Base-by-base conservation (phyloP, 2,797 vertebrate species). In the Enoplosus armatus region DNA sequence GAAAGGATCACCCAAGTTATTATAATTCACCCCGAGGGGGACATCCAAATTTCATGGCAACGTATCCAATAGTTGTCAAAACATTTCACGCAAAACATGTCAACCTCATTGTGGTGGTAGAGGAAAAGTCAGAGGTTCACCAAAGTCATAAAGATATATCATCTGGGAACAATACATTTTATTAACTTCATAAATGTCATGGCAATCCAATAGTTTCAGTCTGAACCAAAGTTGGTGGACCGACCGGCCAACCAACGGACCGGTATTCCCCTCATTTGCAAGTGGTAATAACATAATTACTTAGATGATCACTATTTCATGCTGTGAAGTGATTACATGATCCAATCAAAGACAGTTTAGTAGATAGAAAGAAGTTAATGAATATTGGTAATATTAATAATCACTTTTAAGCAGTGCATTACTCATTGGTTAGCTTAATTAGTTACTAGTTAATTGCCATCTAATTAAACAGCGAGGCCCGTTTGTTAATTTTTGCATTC, bases 381-480 rank as follows among this genome's bases (percentile, higher is more conserved):
- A 68, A 53, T 50, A 61, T 37, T 45, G 45, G 27, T 29, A 68
- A 43, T 39, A 55, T 16, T 71, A 29, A 74, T 80, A 64, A 71
- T 39, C 64, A 54, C 10, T 75, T 72, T 35, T 22, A 74, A 67
- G 56, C 54, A 50, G 77, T 11, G 43, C 67, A 79, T 88, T 37
- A 53, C 55, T 77, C 69, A 70, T 51, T 69, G 75, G 83, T 82
- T 59, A 33, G 63, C 54, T n/a, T n/a, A n/a, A n/a, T n/a, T n/a
- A n/a, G n/a, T n/a, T n/a, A n/a, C n/a, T n/a, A n/a, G 33, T 35
- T 84, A 72, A 84, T 80, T 72, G 15, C 37, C 43, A 68, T 56
- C 50, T 76, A 65, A 74, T 69, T 58, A 62, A 66, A 66, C 31
- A 61, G 12, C 8, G 1, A 35, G 18, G 50, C 48, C 26, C 62